Evolutionary conservation across 30 jellyfish, hydroid and myxozoan species (phyloP).

Genomic region (Hydractinia symbiolongicarpus): DNA sequence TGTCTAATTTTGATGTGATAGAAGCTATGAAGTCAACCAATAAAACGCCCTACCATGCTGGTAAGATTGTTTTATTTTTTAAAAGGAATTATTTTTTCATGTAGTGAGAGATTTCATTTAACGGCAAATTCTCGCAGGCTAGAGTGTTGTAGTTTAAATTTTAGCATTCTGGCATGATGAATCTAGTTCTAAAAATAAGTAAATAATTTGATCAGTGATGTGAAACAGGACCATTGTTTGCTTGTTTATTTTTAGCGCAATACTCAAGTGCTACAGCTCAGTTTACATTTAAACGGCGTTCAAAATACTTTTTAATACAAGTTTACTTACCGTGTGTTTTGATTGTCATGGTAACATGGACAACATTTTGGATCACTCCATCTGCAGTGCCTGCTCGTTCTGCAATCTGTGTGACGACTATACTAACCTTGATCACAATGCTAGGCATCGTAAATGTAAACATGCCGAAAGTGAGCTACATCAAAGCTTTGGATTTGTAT

Average conservation of each 20-base stretch:
- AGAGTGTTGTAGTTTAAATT: too few relatives aligned
- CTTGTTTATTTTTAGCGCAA: constrained; percentile 18
- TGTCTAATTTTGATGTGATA: constrained; percentile 73
- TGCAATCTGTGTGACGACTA: constrained; percentile 79
- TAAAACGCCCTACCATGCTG: constrained; percentile 70
- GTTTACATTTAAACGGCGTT: constrained; percentile 66
- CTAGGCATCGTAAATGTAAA: constrained; percentile 80
- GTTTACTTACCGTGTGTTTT: constrained; percentile 70
- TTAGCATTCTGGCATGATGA: too few relatives aligned
- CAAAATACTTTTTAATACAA: constrained; percentile 58
- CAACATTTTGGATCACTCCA: constrained; percentile 87
- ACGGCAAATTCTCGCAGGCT: too few relatives aligned
- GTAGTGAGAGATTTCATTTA: too few relatives aligned
- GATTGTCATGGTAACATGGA: constrained; percentile 91
- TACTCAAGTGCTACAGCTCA: constrained; percentile 83
- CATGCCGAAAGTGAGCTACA: constrained; percentile 93
- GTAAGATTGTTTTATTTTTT: constrained; percentile 24
- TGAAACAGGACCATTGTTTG: background rate
- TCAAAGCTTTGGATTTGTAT: constrained; percentile 77
- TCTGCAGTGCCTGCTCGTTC: constrained; percentile 96
- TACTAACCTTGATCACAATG: constrained; percentile 88
- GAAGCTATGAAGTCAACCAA: constrained; percentile 63
- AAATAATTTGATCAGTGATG: too few relatives aligned
- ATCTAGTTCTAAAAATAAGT: too few relatives aligned
- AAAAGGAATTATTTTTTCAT: too few relatives aligned